Evolutionary conservation across 2,888 invertebrate genomes (phyloP).

Genomic region (Lithophane ornitopus): DNA sequence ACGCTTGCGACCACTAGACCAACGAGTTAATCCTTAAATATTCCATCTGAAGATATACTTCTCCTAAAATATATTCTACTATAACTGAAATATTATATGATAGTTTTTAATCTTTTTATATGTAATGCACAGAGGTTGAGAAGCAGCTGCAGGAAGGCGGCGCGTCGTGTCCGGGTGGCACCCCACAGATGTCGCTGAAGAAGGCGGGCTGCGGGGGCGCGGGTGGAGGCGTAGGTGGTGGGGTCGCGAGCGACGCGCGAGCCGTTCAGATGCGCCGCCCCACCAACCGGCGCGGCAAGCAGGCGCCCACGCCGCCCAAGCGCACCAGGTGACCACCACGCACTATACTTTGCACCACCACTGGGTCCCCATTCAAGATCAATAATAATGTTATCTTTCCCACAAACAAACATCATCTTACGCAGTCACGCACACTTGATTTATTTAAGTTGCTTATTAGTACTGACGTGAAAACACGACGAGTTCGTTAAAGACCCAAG

Average conservation of each 20-base stretch:
- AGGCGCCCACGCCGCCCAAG: constrained; percentile 98
- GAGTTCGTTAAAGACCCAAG: neutral
- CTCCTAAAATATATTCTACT: neutral
- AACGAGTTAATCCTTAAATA: neutral
- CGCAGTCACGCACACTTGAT: neutral
- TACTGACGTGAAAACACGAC: neutral
- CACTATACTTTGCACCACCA: neutral
- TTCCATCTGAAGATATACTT: neutral
- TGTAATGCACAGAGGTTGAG: constrained; percentile 94
- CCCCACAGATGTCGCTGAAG: constrained; percentile 90
- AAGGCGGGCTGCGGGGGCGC: constrained; percentile 60
- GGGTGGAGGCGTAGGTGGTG: constrained; percentile 86
- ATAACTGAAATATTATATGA: neutral
- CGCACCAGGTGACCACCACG: constrained; percentile 93
- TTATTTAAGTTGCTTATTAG: neutral
- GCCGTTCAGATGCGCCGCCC: constrained; percentile 96
- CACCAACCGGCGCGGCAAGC: constrained; percentile 97
- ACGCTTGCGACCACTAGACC: neutral
- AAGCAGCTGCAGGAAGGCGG: constrained; percentile 95
- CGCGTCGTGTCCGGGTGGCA: constrained; percentile 87
- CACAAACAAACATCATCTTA: neutral
- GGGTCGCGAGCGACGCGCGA: constrained; percentile 90
- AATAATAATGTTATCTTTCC: too few relatives aligned
- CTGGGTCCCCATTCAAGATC: neutral
- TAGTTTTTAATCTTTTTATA: neutral